Evolutionary conservation across 1,140 invertebrate genomes (phyloP), one percentile per base, ranked within the genome.

Genomic region (Drosophila persimilis): DNA sequence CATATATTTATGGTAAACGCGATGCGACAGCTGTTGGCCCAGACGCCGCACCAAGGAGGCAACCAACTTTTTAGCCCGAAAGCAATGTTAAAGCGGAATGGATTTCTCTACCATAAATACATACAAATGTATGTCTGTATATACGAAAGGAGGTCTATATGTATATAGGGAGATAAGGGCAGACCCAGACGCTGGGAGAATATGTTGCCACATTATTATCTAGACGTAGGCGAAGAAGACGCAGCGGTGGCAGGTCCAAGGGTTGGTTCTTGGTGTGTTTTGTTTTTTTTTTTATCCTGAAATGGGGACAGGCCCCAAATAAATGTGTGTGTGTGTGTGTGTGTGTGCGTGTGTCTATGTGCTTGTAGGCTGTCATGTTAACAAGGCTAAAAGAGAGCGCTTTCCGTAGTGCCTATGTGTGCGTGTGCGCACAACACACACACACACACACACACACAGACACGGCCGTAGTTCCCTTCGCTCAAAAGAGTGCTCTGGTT

Each of bases 201-300:
- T 88, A 88, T 88, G 83, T 88, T 88, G 83, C 83, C 83, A 88
- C 83, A 88, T 88, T 88, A 88, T 88, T 88, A 88, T 88, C 83
- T 88, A 69, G 73, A 76, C 65, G 65, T 46, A 45, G 59, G 48
- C 58, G 46, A 44, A 58, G 45, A 60, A 35, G 59, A 45, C 56
- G 69, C 35, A 39, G 35, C 35, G 35, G 11, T 3, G 13, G 11
- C 35, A 13, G 11, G 11, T 13, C 35, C 11, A 50, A 50, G 50
- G 65, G 65, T 17, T 56, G 65, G 24, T 56, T 46, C 48, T 17
- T 56, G 65, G 24, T 56, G 54, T 67, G 44, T 55, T 67, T 56
- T 67, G 26, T 55, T 56, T 43, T 55, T 55, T 52, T 63, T 72
- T 63, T 57, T 56, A 52, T 55, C 43, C 43, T 47, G 73, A 67